A percentile compares a stretch with the other conserved stretches of the same genome.
These are phyloP conservation scores for Aphaenogaster ashmeadi DNA, from an alignment of 1,140 invertebrate genomes.

Conservation along the genomic window DNA sequence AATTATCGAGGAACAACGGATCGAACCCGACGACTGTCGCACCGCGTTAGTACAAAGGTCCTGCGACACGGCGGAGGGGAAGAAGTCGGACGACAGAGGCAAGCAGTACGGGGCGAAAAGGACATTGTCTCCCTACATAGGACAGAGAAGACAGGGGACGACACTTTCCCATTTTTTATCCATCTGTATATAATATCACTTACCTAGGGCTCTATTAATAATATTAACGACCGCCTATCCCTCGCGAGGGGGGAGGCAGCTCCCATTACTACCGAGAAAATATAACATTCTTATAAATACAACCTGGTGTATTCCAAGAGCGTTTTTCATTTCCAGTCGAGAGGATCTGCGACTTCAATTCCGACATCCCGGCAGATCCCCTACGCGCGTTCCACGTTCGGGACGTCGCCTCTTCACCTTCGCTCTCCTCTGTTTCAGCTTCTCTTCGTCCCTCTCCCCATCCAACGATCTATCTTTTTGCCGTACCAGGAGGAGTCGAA, in stretches of 20 bases:
- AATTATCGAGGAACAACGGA: constrained; percentile 65
- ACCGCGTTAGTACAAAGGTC: constrained; percentile 78
- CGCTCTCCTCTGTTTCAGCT: not conserved
- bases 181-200: constrained; percentile 87
- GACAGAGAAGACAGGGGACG: constrained; percentile 52
- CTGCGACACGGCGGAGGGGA: constrained; percentile 12
- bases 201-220: constrained; percentile 86
- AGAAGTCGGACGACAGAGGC: constrained; percentile 32
- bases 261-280: constrained; percentile 85
- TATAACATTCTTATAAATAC: constrained; percentile 87
- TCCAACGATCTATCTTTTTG: constrained; percentile 23
- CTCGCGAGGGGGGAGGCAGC: constrained; percentile 77
- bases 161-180: constrained; percentile 82
- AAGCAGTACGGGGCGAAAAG: constrained; percentile 48
- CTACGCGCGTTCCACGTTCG: not conserved
- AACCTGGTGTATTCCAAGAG: constrained; percentile 67
- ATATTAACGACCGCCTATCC: constrained; percentile 82
- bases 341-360: not conserved
- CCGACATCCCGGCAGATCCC: constrained; percentile 16
- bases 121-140: constrained; percentile 45
- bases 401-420: constrained; percentile 3
- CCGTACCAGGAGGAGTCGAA: constrained; percentile 51
- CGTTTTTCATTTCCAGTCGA: constrained; percentile 63
- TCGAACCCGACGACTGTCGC: constrained; percentile 62
- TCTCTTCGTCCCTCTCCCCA: not conserved